Evolutionary conservation across 2,113 vertebrate species (phyloP), one percentile per base, ranked within the genome.

Genomic region (Vombatus ursinus): DNA sequence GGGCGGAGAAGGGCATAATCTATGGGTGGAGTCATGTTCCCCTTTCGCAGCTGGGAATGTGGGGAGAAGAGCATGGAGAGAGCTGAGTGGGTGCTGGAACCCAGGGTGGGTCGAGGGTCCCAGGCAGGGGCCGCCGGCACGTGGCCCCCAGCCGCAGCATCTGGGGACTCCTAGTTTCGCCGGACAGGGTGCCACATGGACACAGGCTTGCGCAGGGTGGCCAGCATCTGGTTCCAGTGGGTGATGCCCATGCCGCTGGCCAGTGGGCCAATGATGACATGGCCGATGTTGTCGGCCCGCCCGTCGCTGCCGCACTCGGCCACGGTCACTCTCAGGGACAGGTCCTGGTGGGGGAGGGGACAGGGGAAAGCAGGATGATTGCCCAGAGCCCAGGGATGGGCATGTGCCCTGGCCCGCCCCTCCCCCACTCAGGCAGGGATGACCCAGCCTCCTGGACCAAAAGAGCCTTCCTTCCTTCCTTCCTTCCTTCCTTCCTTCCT

Each of bases 181-280:
- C 99, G 99, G 49, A 99, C 98, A 0, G 99, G 98, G 98, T 99
- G 99, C 99, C 99, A 99, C 99, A 99, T 99, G 98, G 99, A 99
- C 96, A 99, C 99, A 0, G 99, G 99, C 96, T 99, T 99, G 97
- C 99, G 99, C 96, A 99, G 98, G 0, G 99, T 99, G 95, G 99
- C 99, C 98, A 99, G 97, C 99, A 99, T 99, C 99, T 99, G 99
- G 99, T 99, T 99, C 99, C 99, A 99, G 98, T 99, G 99, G 8
- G 99, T 99, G 98, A 99, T 99, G 54, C 99, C 99, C 99, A 99
- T 99, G 14, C 99, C 99, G 0, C 99, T 99, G 98, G 99, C 99
- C 0, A 99, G 97, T 0, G 99, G 99, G 25, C 99, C 99, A 23
- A 99, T 99, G 96, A 99, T 99, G 96, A 99, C 99, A 0, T 99